phyloP scores from a whole-genome alignment of 1,140 invertebrate genomes.

The Anoplolepis gracilipes region DNA sequence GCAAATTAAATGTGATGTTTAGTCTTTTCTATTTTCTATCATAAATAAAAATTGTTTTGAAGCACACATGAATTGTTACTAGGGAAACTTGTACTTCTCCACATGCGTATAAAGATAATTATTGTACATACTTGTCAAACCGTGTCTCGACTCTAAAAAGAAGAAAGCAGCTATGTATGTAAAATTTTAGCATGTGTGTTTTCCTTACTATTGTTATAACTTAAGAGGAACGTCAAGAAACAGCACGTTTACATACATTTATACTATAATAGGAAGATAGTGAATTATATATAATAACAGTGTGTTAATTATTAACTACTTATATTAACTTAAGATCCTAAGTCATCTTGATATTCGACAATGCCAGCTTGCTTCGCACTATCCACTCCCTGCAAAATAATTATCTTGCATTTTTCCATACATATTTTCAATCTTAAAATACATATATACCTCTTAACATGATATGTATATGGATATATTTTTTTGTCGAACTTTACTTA shows the following conservation, averaged over 20 bases:
- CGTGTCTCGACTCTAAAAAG: slow-evolving; percentile 17
- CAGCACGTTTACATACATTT: slow-evolving; percentile 32
- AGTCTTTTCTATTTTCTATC: slow-evolving; percentile 13
- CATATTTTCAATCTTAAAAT: background rate
- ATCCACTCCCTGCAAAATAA: slow-evolving; percentile 72
- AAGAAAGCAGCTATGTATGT: background rate
- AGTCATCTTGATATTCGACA: slow-evolving; percentile 67
- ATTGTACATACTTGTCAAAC: slow-evolving; percentile 31
- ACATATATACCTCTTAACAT: background rate
- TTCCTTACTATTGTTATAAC: slow-evolving; percentile 16
- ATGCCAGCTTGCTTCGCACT: slow-evolving; percentile 74
- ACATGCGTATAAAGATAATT: slow-evolving; percentile 7
- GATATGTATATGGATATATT: background rate
- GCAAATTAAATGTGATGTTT: slow-evolving; percentile 17
- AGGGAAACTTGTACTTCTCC: slow-evolving; percentile 11
- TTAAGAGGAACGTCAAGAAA: slow-evolving; percentile 17
- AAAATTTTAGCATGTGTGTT: slow-evolving; percentile 15
- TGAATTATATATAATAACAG: slow-evolving; percentile 38
- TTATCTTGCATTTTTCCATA: background rate
- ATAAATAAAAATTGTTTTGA: slow-evolving; percentile 30
- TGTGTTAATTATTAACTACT: slow-evolving; percentile 17
- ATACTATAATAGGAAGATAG: slow-evolving; percentile 44
- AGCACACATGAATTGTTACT: slow-evolving; percentile 31
- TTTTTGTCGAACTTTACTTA: slow-evolving; percentile 68
- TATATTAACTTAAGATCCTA: slow-evolving; percentile 25